Conservation (phyloP, 2,113 vertebrate species). For the Oncorhynchus nerka region DNA sequence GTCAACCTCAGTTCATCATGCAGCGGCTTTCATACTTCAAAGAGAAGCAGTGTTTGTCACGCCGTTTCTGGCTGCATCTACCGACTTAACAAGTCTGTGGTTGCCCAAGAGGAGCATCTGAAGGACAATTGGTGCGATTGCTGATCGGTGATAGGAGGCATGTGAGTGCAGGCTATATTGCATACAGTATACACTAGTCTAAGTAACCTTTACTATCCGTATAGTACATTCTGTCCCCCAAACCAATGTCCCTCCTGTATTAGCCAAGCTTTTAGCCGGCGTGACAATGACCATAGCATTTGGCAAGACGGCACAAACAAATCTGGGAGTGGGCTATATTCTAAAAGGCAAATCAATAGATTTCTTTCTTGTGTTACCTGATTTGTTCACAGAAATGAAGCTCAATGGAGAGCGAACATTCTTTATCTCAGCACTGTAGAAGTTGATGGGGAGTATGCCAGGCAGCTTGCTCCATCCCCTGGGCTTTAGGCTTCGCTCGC, state of each 20-base stretch:
- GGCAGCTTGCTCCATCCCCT: not conserved
- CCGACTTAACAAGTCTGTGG: not conserved
- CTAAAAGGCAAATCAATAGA: not conserved
- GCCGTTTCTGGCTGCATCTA: not conserved
- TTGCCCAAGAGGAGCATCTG: not conserved
- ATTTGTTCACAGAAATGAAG: not conserved
- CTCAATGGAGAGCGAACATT: not conserved
- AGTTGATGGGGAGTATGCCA: not conserved
- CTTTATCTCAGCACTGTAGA: not conserved
- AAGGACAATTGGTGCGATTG: not conserved
- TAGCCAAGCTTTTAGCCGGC: too few relatives aligned
- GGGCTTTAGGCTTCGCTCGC: not conserved
- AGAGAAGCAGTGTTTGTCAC: not conserved
- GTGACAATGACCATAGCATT: too few relatives aligned
- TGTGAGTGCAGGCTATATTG: not conserved
- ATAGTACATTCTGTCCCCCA: too few relatives aligned
- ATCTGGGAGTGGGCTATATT: not conserved
- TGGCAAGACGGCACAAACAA: not conserved
- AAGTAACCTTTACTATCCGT: not conserved
- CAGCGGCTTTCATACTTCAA: not conserved
- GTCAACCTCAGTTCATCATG: not conserved
- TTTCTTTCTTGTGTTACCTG: not conserved
- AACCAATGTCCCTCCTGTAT: not conserved
- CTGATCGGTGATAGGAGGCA: not conserved
- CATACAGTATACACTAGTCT: not conserved